Evolutionary conservation across 2,888 invertebrate species (phyloP).

Genomic region (Aricia artaxerxes): DNA sequence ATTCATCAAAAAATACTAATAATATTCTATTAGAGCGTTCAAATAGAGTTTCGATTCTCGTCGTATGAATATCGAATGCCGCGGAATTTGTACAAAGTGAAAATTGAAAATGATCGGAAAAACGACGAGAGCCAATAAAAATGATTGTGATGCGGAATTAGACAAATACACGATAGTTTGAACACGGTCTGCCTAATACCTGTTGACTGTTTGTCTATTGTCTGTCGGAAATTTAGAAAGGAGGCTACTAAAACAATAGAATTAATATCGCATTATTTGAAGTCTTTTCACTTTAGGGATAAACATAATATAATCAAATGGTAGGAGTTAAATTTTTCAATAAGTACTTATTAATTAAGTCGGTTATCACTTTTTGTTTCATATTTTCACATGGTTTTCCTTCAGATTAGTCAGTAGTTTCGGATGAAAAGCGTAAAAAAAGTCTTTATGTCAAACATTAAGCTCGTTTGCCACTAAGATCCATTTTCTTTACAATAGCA

Average conservation of each 20-base stretch:
- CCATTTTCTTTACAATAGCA: too few species aligned
- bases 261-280: too few species aligned
- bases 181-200: neutral
- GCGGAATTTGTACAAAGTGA: neutral
- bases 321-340: too few species aligned
- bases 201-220: neutral
- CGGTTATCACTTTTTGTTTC: too few species aligned
- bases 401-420: too few species aligned
- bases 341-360: too few species aligned
- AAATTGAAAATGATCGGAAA: neutral
- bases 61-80: neutral
- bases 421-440: too few species aligned
- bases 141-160: slow-evolving; percentile 5
- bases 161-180: neutral
- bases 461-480: too few species aligned
- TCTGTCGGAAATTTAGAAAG: neutral
- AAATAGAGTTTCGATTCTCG: neutral
- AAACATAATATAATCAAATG: too few species aligned
- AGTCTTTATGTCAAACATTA: too few species aligned
- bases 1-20: slow-evolving; percentile 3
- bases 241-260: neutral
- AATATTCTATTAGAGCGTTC: slow-evolving; percentile 18
- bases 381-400: too few species aligned
- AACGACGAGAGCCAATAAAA: neutral
- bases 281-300: too few species aligned